These are phyloP conservation scores for Scophthalmus maximus DNA, from an alignment of 2,113 vertebrate genomes.

Conservation along the genomic window DNA sequence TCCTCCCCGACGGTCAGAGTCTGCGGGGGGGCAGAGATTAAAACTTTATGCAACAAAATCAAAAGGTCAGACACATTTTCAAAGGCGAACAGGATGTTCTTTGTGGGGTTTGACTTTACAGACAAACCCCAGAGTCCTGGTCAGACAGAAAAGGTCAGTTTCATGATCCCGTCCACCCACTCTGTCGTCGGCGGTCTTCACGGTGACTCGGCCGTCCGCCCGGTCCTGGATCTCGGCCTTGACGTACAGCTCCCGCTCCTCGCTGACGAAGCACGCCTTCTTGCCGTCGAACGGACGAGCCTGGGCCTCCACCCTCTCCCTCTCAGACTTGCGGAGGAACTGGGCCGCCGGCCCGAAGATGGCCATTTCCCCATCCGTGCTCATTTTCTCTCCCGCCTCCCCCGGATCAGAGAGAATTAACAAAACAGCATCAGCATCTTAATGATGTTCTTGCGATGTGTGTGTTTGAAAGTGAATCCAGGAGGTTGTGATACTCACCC, in stretches of 20 bases:
- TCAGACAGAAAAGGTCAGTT: slow-evolving; percentile 4
- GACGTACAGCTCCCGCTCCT: slow-evolving; percentile 81
- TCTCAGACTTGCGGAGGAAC: slow-evolving; percentile 85
- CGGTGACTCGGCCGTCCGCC: slow-evolving; percentile 76
- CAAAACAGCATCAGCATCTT: background rate
- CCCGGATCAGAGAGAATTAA: background rate
- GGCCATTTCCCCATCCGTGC: slow-evolving; percentile 79
- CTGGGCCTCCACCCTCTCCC: slow-evolving; percentile 84
- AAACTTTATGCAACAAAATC: background rate
- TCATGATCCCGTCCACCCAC: slow-evolving; percentile 68
- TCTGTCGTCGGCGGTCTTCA: slow-evolving; percentile 84
- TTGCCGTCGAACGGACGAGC: slow-evolving; percentile 85
- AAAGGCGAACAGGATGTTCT: too few species aligned
- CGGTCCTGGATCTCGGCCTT: slow-evolving; percentile 85
- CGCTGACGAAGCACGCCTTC: slow-evolving; percentile 85
- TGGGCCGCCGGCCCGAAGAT: slow-evolving; percentile 82
- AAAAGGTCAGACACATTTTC: slow-evolving; percentile 6
- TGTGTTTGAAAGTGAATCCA: background rate
- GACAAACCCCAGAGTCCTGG: background rate
- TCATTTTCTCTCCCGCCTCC: slow-evolving; percentile 64
- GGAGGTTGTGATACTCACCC: slow-evolving; percentile 15
- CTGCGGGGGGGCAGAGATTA: slow-evolving; percentile 74
- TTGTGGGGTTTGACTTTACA: too few species aligned
- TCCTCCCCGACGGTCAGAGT: slow-evolving; percentile 87
- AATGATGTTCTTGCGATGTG: background rate